Evolutionary conservation across 1,140 invertebrate genomes (phyloP).

Genomic region (Tigriopus japonicus): DNA sequence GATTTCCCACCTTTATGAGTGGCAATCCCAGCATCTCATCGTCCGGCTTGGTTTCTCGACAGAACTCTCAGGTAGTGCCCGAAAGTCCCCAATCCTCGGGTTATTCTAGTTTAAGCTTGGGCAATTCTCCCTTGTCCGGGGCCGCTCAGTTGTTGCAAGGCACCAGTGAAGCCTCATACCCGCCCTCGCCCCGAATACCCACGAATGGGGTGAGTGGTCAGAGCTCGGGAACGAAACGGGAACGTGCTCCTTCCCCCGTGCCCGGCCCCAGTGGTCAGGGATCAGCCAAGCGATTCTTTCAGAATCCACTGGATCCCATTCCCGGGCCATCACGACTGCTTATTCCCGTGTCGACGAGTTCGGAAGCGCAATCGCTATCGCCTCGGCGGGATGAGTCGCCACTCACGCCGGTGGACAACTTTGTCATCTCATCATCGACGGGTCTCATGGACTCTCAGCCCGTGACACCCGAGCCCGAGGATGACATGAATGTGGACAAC

Average conservation of each 20-base stretch:
- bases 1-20: not conserved
- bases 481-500: not conserved
- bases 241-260: too few species aligned
- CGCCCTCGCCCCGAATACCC: too few species aligned
- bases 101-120: too few species aligned
- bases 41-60: not conserved
- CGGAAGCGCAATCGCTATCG: not conserved
- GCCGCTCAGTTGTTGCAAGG: too few species aligned
- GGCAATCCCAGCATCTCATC: not conserved
- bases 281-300: not conserved
- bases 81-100: too few species aligned
- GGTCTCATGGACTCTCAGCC: not conserved
- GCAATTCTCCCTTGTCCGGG: too few species aligned
- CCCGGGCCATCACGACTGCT: not conserved
- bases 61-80: not conserved
- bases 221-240: too few species aligned
- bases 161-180: too few species aligned
- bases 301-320: not conserved
- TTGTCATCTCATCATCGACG: not conserved
- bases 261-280: too few species aligned
- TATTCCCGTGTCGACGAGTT: not conserved
- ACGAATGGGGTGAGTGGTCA: too few species aligned
- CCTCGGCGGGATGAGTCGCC: not conserved
- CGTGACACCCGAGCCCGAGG: not conserved
- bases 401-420: not conserved